A percentile compares a stretch with the other conserved stretches of the same genome.
Evolutionary conservation across 2,113 vertebrate genomes (phyloP).

Genomic region (Dendropsophus ebraccatus): DNA sequence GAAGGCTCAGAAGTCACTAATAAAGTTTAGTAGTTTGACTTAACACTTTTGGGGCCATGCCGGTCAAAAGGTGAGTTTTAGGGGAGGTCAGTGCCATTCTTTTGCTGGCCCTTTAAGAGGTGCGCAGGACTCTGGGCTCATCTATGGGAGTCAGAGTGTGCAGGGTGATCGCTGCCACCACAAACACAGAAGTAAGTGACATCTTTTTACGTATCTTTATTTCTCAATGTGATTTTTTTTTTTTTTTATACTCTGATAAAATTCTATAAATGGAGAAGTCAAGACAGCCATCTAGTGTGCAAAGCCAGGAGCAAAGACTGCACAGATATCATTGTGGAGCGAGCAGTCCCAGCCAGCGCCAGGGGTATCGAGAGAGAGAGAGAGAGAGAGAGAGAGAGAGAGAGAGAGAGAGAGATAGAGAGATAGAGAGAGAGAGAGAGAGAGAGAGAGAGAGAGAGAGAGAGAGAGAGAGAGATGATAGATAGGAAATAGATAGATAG

Average conservation of each 20-base stretch:
- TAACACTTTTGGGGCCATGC: slow-evolving; percentile 36
- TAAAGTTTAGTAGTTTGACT: slow-evolving; percentile 46
- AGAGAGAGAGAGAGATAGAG: too few relatives aligned
- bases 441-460: too few relatives aligned
- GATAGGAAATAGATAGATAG: too few relatives aligned
- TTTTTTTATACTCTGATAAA: too few relatives aligned
- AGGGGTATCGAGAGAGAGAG: too few relatives aligned
- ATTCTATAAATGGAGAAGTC: neutral
- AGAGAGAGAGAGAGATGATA: too few relatives aligned
- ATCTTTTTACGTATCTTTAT: neutral
- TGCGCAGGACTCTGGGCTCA: neutral
- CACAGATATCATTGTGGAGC: neutral
- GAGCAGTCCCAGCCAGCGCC: too few relatives aligned
- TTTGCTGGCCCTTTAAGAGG: neutral
- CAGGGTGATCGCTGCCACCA: neutral
- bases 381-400: too few relatives aligned
- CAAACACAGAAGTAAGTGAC: neutral
- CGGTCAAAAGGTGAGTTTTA: slow-evolving; percentile 22
- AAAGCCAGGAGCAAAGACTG: neutral
- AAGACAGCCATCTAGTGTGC: slow-evolving; percentile 37
- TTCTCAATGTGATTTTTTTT: neutral
- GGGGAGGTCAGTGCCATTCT: neutral
- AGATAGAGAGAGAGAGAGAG: too few relatives aligned
- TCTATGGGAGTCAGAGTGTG: neutral
- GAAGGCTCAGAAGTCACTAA: slow-evolving; percentile 29